These are phyloP conservation scores for Sphenodon punctatus DNA, from an alignment of 2,797 vertebrate species.

Conservation along the genomic window DNA sequence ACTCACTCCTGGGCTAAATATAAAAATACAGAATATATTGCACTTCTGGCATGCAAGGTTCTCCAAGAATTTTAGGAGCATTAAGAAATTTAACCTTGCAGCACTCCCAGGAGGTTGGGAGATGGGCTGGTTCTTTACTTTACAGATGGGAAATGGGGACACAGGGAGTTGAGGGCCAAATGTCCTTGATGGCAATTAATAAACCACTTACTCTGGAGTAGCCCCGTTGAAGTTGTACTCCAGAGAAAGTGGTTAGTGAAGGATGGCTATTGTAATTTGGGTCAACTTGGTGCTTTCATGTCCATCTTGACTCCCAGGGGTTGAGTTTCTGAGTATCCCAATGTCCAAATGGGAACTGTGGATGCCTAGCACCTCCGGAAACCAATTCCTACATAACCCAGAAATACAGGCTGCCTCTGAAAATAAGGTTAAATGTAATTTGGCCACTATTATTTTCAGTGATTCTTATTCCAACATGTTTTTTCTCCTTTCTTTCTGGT, in stretches of 20 bases:
- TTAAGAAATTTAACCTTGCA: not conserved
- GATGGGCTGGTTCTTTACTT: not conserved
- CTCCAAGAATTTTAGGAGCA: not conserved
- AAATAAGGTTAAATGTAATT: no score
- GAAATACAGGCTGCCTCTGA: no score
- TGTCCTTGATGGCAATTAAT: no score
- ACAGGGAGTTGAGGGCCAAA: not conserved
- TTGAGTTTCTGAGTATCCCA: not conserved
- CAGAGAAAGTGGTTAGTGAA: no score
- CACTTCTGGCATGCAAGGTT: not conserved
- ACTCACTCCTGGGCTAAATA: not conserved
- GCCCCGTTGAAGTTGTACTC: no score
- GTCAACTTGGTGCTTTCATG: not conserved
- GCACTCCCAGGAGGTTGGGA: not conserved
- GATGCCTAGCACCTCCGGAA: not conserved
- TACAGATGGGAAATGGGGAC: not conserved
- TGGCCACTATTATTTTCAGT: no score
- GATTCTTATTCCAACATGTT: no score
- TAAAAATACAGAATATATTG: not conserved
- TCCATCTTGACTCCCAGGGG: not conserved
- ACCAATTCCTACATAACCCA: not conserved
- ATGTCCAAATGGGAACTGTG: not conserved
- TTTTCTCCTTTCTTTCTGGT: slow-evolving; percentile 17
- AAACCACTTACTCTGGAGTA: no score
- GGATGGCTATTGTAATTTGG: not conserved